Conservation (phyloP, 2,888 invertebrate species). For the Polymixis flavicincta region DNA sequence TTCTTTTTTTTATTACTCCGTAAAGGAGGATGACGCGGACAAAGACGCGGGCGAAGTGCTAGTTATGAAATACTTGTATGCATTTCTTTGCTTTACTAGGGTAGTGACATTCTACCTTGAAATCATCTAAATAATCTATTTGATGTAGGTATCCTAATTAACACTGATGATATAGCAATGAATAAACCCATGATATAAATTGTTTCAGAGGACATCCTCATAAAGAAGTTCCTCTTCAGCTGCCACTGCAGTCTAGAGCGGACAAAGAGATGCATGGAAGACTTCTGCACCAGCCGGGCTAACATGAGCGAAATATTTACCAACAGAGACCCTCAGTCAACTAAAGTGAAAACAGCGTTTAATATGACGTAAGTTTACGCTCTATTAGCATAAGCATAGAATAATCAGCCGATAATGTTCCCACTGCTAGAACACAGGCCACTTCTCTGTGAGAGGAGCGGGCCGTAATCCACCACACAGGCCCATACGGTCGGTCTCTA, state of each 20-base stretch:
- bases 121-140: neutral
- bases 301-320: constrained; percentile 80
- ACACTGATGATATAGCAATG: neutral
- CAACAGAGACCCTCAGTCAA: constrained; percentile 76
- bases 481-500: no score
- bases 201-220: constrained; percentile 66
- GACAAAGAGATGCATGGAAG: constrained; percentile 89
- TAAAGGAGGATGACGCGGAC: no score
- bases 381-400: no score
- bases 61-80: no score
- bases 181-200: neutral
- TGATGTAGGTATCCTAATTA: neutral
- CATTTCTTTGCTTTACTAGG: no score
- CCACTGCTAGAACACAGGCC: no score
- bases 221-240: constrained; percentile 90
- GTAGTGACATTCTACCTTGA: no score
- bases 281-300: constrained; percentile 83
- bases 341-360: constrained; percentile 74
- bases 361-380: constrained; percentile 75
- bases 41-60: no score
- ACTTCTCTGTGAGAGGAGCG: no score
- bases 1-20: no score
- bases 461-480: no score
- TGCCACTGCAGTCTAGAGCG: constrained; percentile 90
- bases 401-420: no score